A percentile compares a stretch with the other conserved stretches of the same genome.
phyloP scores from a whole-genome alignment of 2,113 vertebrate species.

The Engystomops pustulosus region DNA sequence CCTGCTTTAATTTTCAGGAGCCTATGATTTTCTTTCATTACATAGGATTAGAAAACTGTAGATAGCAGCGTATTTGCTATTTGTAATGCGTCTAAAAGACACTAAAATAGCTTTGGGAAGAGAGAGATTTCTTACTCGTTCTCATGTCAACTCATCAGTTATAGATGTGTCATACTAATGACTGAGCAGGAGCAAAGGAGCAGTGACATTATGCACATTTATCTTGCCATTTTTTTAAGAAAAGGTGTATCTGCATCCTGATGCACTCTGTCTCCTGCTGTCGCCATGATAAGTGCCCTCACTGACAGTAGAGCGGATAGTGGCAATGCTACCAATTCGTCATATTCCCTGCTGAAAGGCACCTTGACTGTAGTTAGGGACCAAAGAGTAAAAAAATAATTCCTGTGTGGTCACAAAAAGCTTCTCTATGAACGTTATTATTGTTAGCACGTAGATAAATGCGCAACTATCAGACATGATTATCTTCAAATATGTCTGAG shows the following conservation, averaged over 20 bases:
- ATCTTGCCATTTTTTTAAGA: slow-evolving; percentile 70
- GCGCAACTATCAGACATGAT: slow-evolving; percentile 52
- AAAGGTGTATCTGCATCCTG: slow-evolving; percentile 71
- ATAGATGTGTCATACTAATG: slow-evolving; percentile 75
- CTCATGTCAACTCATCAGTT: slow-evolving; percentile 75
- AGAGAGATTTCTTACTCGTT: slow-evolving; percentile 68
- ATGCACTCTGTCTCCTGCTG: slow-evolving; percentile 71
- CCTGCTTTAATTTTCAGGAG: slow-evolving; percentile 60
- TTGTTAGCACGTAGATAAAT: slow-evolving; percentile 57
- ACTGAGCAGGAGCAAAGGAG: slow-evolving; percentile 68
- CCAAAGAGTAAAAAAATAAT: slow-evolving; percentile 59
- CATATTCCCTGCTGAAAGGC: slow-evolving; percentile 78
- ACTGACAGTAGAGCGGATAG: slow-evolving; percentile 66
- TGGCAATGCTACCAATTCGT: slow-evolving; percentile 67
- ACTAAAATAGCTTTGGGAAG: slow-evolving; percentile 65
- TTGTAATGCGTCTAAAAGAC: slow-evolving; percentile 64
- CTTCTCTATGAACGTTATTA: slow-evolving; percentile 30
- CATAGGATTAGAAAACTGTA: slow-evolving; percentile 64
- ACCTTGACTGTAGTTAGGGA: slow-evolving; percentile 75
- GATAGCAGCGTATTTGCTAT: slow-evolving; percentile 62
- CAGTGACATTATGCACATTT: slow-evolving; percentile 73
- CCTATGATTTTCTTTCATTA: slow-evolving; percentile 67
- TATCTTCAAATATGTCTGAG: slow-evolving; percentile 54
- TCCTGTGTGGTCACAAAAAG: slow-evolving; percentile 2
- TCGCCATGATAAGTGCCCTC: slow-evolving; percentile 66